These are phyloP conservation scores for Thinocorus orbignyianus DNA, from an alignment of 2,113 vertebrate genomes.

Conservation along the genomic window DNA sequence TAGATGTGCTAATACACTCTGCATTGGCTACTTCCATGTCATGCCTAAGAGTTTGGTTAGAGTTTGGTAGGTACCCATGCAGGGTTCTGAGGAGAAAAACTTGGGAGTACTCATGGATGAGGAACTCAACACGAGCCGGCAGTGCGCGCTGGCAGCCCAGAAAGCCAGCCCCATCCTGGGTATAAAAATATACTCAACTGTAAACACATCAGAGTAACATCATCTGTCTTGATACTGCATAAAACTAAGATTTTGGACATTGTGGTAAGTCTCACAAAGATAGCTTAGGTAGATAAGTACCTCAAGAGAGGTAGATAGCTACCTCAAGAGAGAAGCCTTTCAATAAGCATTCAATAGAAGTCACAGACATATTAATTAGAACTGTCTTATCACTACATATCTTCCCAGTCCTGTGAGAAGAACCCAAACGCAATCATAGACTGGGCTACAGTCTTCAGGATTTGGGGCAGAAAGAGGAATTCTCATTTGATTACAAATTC, in stretches of 20 bases:
- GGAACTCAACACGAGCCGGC: too few relatives aligned
- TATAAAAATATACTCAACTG: not conserved
- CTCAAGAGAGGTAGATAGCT: not conserved
- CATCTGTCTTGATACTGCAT: not conserved
- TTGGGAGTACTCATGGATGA: too few relatives aligned
- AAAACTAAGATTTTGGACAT: not conserved
- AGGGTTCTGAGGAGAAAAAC: not conserved
- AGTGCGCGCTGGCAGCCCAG: too few relatives aligned
- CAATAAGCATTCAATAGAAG: not conserved
- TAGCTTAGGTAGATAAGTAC: too few relatives aligned
- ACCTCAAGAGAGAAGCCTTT: not conserved
- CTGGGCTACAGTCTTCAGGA: not conserved
- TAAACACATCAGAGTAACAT: not conserved
- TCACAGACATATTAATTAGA: not conserved
- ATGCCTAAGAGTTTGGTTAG: not conserved
- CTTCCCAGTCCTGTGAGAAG: not conserved
- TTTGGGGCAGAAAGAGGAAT: not conserved
- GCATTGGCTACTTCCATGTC: not conserved
- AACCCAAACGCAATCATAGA: not conserved
- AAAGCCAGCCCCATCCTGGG: too few relatives aligned
- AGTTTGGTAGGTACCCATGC: not conserved
- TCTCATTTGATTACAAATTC: rapidly evolving
- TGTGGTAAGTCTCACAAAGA: not conserved
- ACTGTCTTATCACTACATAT: not conserved
- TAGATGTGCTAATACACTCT: not conserved